These are phyloP conservation scores for Aphodius granarius DNA, from an alignment of 2,888 invertebrate genomes.

Conservation along the genomic window DNA sequence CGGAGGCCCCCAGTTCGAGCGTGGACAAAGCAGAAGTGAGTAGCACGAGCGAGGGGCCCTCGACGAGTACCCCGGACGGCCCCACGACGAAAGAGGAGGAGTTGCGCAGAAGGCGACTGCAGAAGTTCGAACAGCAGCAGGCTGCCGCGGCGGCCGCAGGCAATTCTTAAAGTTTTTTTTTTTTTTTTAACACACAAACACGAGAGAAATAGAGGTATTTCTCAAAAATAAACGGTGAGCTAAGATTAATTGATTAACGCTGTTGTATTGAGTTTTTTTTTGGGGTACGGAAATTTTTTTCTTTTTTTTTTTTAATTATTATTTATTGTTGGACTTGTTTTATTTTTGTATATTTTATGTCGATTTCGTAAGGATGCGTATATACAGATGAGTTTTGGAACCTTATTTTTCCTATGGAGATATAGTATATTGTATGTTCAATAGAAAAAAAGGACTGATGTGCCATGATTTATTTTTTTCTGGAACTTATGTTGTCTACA, in stretches of 20 bases:
- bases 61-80: conserved; percentile 23
- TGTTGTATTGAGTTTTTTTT: neutral
- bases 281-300: neutral
- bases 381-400: neutral
- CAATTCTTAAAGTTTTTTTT: too few species aligned
- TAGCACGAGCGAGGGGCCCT: conserved; percentile 9
- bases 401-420: too few species aligned
- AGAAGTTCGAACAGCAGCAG: conserved; percentile 62
- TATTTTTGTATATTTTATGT: neutral
- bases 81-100: conserved; percentile 60
- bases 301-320: too few species aligned
- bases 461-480: too few species aligned
- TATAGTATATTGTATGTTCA: too few species aligned
- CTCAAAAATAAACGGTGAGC: neutral
- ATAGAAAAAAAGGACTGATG: too few species aligned
- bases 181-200: neutral
- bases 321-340: neutral
- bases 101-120: conserved; percentile 74
- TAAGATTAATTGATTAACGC: neutral
- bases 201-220: neutral
- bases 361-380: neutral
- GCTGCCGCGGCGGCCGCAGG: neutral
- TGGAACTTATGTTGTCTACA: too few species aligned
- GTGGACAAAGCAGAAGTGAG: conserved; percentile 7
- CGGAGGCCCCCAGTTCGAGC: neutral